These are phyloP conservation scores for Brachypodius melanocephalos DNA, from an alignment of 2,113 vertebrate species.

Conservation along the genomic window DNA sequence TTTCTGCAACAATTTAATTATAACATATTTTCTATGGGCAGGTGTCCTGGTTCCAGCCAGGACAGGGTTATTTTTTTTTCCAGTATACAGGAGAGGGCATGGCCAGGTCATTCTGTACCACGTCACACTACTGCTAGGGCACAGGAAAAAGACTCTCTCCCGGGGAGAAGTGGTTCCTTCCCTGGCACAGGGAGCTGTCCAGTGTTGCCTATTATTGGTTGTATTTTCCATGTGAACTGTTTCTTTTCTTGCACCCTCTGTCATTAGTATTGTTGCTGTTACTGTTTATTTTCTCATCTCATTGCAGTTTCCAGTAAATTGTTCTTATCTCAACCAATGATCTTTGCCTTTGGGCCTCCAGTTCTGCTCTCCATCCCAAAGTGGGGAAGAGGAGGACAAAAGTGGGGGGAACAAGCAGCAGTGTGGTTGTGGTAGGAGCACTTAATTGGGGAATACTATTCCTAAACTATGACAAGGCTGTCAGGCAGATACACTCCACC, in stretches of 20 bases:
- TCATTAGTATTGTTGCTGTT: not conserved
- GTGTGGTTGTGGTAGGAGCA: not conserved
- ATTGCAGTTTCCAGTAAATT: not conserved
- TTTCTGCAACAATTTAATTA: not conserved
- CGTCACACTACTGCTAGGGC: not conserved
- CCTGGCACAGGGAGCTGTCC: not conserved
- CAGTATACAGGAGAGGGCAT: not conserved
- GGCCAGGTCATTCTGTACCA: not conserved
- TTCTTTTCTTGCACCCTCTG: not conserved
- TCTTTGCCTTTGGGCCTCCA: not conserved
- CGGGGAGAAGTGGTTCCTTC: not conserved
- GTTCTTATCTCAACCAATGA: not conserved
- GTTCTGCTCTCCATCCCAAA: not conserved
- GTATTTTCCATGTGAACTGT: rapidly evolving
- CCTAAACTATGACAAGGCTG: too few species aligned
- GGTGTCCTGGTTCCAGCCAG: not conserved
- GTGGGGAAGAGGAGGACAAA: not conserved
- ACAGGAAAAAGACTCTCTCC: not conserved
- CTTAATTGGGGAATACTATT: not conserved
- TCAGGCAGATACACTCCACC: not conserved
- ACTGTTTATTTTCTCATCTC: not conserved
- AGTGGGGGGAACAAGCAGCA: not conserved
- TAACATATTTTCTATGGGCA: not conserved
- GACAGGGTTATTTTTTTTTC: not conserved
- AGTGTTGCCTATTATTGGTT: too few species aligned